phyloP scores from a whole-genome alignment of 35 echinoderm and acorn worm species.

The Diadema setosum region DNA sequence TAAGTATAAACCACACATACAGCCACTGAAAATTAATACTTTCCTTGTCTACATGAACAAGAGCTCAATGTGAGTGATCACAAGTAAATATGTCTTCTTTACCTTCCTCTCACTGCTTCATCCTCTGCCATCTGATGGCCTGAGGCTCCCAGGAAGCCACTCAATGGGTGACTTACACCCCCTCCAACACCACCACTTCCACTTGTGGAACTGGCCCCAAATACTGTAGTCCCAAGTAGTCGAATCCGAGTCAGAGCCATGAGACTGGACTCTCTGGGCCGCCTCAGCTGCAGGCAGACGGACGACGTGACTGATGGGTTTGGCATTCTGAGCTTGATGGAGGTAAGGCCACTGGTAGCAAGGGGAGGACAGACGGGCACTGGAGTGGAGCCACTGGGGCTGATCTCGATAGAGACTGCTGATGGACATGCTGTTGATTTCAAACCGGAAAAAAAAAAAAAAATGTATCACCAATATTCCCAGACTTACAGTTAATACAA shows the following conservation, averaged over 20 bases:
- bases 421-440: conserved; percentile 66
- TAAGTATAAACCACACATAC: no score
- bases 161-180: neutral
- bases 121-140: conserved; percentile 22
- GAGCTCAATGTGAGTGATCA: no score
- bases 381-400: conserved; percentile 64
- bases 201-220: conserved; percentile 9
- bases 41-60: no score
- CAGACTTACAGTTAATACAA: no score
- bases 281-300: conserved; percentile 65
- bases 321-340: conserved; percentile 71
- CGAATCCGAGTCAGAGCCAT: conserved; percentile 86
- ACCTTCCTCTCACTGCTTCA: conserved; percentile 26
- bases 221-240: conserved; percentile 78
- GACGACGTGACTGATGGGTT: conserved; percentile 69
- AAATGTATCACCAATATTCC: no score
- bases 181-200: neutral
- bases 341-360: conserved; percentile 83
- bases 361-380: conserved; percentile 82
- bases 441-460: no score
- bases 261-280: conserved; percentile 72
- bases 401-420: conserved; percentile 80
- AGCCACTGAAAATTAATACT: no score
- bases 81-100: no score
- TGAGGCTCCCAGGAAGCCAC: neutral